Percentiles rank a stretch among this genome's conserved stretches.
Conservation (phyloP, 37 sponge, comb jelly and placozoan species). For the Agelas oroides region DNA sequence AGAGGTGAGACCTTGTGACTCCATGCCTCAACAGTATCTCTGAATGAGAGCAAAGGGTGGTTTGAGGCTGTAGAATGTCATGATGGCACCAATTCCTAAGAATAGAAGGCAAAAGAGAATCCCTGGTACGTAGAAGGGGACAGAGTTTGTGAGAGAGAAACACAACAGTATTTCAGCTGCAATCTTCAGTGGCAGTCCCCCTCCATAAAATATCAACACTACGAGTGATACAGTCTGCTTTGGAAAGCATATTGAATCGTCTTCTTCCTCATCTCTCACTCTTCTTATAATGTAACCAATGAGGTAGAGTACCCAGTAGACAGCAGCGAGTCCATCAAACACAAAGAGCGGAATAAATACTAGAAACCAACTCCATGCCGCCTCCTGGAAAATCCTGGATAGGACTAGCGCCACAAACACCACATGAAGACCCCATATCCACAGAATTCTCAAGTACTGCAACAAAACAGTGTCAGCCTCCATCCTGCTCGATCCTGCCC, state of each 20-base stretch:
- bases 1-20: too few relatives aligned
- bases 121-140: constrained; percentile 7
- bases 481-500: too few relatives aligned
- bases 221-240: background rate
- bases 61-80: background rate
- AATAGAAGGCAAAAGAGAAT: constrained; percentile 25
- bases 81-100: background rate
- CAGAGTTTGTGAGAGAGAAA: background rate
- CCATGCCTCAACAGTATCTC: too few relatives aligned
- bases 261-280: background rate
- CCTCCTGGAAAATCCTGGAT: background rate
- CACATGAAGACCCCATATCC: constrained; percentile 3
- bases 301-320: constrained; percentile 38
- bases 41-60: background rate
- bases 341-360: constrained; percentile 30
- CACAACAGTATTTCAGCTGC: constrained; percentile 27
- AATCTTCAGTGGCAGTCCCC: constrained; percentile 12
- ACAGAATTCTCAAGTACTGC: background rate
- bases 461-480: too few relatives aligned
- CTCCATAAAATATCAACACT: background rate
- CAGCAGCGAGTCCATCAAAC: constrained; percentile 11
- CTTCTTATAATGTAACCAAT: constrained; percentile 10
- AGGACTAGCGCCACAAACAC: constrained; percentile 10
- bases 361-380: background rate
- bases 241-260: constrained; percentile 6